A percentile compares a stretch with the other conserved stretches of the same genome.
These are phyloP conservation scores for Struthidea cinerea DNA, from an alignment of 2,113 vertebrate genomes.

Conservation along the genomic window DNA sequence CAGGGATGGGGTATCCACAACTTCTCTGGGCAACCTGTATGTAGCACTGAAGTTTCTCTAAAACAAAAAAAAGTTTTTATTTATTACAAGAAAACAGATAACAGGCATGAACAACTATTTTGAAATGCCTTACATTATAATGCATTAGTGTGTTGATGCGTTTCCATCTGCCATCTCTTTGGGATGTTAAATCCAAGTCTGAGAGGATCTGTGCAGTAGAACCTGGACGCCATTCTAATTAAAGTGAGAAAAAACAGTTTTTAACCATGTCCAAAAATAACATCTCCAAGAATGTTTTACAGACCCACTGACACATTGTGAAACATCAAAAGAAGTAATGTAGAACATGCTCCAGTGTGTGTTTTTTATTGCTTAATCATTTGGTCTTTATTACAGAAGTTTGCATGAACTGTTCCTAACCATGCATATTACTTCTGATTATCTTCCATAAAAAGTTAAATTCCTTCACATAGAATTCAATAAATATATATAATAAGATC, in stretches of 20 bases:
- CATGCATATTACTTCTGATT: background rate
- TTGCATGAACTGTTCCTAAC: background rate
- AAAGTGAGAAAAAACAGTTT: conserved; percentile 23
- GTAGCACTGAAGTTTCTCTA: background rate
- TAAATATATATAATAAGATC: background rate
- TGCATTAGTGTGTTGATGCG: conserved; percentile 95
- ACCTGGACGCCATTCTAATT: conserved; percentile 93
- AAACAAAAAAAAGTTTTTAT: background rate
- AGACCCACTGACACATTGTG: background rate
- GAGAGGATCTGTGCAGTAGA: conserved; percentile 96
- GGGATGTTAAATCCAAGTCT: conserved; percentile 94
- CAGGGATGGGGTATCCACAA: background rate
- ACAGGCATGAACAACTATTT: background rate
- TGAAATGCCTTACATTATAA: conserved; percentile 84
- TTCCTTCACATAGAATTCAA: background rate
- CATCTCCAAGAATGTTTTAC: background rate
- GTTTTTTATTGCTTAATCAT: background rate
- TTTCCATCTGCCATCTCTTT: conserved; percentile 93
- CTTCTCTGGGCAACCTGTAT: background rate
- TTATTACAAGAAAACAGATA: background rate
- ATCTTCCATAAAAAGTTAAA: background rate
- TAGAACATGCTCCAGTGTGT: background rate
- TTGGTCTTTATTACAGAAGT: background rate
- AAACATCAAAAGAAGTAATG: background rate
- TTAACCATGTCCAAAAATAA: background rate